Conservation (phyloP, 2,113 vertebrate genomes). For the Sceloporus undulatus region DNA sequence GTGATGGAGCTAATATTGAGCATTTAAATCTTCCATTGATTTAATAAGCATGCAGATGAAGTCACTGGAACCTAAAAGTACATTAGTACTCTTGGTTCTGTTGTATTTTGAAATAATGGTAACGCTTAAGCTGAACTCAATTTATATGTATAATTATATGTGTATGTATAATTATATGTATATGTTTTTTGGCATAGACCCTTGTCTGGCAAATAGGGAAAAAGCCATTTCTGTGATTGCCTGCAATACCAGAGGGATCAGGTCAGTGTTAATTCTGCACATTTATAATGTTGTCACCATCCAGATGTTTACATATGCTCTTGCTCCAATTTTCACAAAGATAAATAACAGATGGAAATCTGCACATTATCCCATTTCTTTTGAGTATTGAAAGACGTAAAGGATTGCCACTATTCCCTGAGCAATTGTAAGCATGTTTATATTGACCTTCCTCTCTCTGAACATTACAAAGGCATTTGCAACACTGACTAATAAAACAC, state of each 20-base stretch:
- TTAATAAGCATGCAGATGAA: not conserved
- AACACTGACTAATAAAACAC: conserved; percentile 25
- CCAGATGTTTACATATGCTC: conserved; percentile 55
- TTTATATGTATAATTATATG: conserved; percentile 25
- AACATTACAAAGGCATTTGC: conserved; percentile 14
- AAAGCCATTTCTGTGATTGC: conserved; percentile 52
- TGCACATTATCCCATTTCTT: conserved; percentile 19
- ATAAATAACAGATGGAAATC: conserved; percentile 55
- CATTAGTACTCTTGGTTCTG: not conserved
- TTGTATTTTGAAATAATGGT: not conserved
- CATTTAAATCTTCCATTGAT: not conserved
- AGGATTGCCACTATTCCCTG: conserved; percentile 10
- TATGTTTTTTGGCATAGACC: conserved; percentile 29
- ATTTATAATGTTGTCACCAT: conserved; percentile 56
- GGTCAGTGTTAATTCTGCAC: conserved; percentile 58
- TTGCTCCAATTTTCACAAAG: conserved; percentile 54
- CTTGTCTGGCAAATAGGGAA: conserved; percentile 57
- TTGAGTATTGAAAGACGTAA: conserved; percentile 18
- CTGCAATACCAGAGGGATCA: conserved; percentile 53
- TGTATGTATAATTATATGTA: conserved; percentile 12
- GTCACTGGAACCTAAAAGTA: not conserved
- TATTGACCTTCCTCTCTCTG: conserved; percentile 14
- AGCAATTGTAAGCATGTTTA: conserved; percentile 21
- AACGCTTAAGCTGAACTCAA: not conserved
- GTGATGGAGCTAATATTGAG: not conserved